A percentile compares a stretch with the other conserved stretches of the same genome.
Evolutionary conservation across 2,113 vertebrate species (phyloP).

Genomic region (Romanogobio albipinnatus): DNA sequence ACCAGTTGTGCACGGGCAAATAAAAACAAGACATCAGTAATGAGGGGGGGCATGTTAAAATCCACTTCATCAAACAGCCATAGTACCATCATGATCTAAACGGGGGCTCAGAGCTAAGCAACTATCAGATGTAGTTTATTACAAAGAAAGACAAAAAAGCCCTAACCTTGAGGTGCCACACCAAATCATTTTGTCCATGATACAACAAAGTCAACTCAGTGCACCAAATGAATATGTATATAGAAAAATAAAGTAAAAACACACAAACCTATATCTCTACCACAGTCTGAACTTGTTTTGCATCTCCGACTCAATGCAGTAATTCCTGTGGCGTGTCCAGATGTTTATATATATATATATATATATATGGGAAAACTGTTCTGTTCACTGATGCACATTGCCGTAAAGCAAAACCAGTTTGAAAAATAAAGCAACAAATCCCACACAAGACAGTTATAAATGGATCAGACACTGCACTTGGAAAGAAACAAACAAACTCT

Average conservation of each 20-base stretch:
- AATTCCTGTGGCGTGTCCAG: slow-evolving; percentile 28
- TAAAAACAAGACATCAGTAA: slow-evolving; percentile 57
- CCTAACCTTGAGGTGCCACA: slow-evolving; percentile 64
- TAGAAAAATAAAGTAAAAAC: slow-evolving; percentile 65
- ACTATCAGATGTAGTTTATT: slow-evolving; percentile 44
- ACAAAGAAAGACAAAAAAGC: slow-evolving; percentile 45
- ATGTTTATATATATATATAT: neutral
- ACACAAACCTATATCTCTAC: slow-evolving; percentile 71
- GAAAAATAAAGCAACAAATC: slow-evolving; percentile 10
- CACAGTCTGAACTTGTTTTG: slow-evolving; percentile 74
- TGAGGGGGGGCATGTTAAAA: slow-evolving; percentile 46
- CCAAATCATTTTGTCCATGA: slow-evolving; percentile 68
- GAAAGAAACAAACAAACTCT: slow-evolving; percentile 54
- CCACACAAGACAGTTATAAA: neutral
- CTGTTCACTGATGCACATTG: slow-evolving; percentile 26
- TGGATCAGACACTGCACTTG: slow-evolving; percentile 43
- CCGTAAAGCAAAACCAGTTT: neutral
- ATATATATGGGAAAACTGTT: neutral
- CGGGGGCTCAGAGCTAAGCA: slow-evolving; percentile 47
- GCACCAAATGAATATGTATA: slow-evolving; percentile 68
- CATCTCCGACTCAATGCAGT: slow-evolving; percentile 35
- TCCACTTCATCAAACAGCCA: slow-evolving; percentile 46
- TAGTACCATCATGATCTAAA: slow-evolving; percentile 51
- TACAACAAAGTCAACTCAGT: slow-evolving; percentile 74
- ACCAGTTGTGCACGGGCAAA: slow-evolving; percentile 55